Conservation (phyloP, 2,888 invertebrate genomes). For the Colostygia pectinataria region DNA sequence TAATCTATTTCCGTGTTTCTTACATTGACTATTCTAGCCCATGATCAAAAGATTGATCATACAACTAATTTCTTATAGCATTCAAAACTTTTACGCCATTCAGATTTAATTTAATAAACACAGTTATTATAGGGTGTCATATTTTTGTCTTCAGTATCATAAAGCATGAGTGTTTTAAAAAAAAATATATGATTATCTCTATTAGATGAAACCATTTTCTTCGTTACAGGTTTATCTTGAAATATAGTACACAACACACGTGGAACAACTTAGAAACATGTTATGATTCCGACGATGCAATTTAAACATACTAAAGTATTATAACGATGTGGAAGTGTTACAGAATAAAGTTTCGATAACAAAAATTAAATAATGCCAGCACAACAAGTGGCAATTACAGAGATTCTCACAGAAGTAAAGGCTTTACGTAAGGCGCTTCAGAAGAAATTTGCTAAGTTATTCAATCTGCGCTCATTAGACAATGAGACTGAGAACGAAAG, state of each 20-base stretch:
- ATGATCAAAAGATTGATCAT: too few relatives aligned
- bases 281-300: constrained; percentile 4
- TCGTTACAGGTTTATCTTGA: too few relatives aligned
- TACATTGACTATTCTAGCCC: constrained; percentile 3
- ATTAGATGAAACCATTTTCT: too few relatives aligned
- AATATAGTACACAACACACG: too few relatives aligned
- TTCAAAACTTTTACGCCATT: too few relatives aligned
- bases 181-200: too few relatives aligned
- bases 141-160: too few relatives aligned
- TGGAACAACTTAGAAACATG: constrained; percentile 1
- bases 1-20: constrained; percentile 50
- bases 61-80: too few relatives aligned
- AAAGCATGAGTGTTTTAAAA: too few relatives aligned
- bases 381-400: constrained; percentile 65
- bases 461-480: constrained; percentile 72
- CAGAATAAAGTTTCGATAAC: constrained; percentile 66
- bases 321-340: constrained; percentile 53
- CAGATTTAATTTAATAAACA: too few relatives aligned
- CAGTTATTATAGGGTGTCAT: too few relatives aligned
- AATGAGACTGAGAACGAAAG: constrained; percentile 79
- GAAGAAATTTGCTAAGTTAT: constrained; percentile 75
- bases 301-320: constrained; percentile 18
- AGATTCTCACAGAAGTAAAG: constrained; percentile 63
- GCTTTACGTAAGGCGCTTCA: constrained; percentile 68
- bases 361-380: constrained; percentile 55